Evolutionary conservation across 1,140 invertebrate genomes (phyloP).

Genomic region (Drosophila prosaltans): DNA sequence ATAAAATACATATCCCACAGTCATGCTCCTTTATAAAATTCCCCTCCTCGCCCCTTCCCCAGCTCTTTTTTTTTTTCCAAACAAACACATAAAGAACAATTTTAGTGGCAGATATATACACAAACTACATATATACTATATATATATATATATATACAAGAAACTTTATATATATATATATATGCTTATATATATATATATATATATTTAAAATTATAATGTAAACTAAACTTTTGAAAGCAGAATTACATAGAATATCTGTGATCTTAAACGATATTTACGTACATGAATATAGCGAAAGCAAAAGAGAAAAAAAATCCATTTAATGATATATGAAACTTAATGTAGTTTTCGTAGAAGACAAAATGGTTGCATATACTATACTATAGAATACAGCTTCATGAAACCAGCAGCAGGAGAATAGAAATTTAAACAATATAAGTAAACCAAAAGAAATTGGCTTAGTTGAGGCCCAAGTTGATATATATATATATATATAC

Average conservation of each 20-base stretch:
- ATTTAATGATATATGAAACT: conserved; percentile 49
- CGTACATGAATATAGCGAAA: conserved; percentile 24
- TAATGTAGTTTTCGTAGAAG: conserved; percentile 14
- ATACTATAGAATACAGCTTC: conserved; percentile 24
- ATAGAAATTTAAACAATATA: conserved; percentile 20
- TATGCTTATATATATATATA: conserved; percentile 38
- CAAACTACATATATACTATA: conserved; percentile 42
- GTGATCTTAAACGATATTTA: conserved; percentile 83
- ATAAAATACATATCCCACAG: conserved; percentile 51
- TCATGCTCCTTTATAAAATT: background rate
- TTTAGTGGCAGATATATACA: conserved; percentile 25
- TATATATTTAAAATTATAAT: conserved; percentile 50
- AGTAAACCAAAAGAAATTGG: conserved; percentile 19
- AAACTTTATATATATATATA: conserved; percentile 50
- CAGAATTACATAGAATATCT: conserved; percentile 83
- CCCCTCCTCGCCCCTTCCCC: background rate
- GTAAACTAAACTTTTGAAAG: conserved; percentile 28
- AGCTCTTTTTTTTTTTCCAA: too few relatives aligned
- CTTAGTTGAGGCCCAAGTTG: background rate
- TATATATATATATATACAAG: conserved; percentile 51
- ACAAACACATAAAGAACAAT: conserved; percentile 2
- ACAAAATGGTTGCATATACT: conserved; percentile 47
- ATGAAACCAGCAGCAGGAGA: too few relatives aligned
- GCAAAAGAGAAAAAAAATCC: conserved; percentile 16
- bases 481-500: background rate